Base-by-base conservation (phyloP, 92 coral and sea anemone genomes). In the Zoanthus solanderi region DNA sequence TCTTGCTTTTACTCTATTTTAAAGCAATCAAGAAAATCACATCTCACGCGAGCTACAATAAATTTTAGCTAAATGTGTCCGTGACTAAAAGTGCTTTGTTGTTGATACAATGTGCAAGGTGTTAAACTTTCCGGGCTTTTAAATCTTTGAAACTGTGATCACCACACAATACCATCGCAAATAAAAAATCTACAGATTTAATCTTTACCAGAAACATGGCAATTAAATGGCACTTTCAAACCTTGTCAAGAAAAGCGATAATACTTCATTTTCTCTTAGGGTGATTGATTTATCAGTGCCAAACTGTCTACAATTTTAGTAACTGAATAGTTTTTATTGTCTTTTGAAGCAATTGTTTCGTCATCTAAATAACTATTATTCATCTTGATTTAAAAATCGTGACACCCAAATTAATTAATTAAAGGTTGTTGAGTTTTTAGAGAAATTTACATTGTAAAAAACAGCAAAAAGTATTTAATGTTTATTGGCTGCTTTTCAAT, bases 81-180 rank as follows among this genome's bases (percentile, higher is more conserved):
- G 65, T 68, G n/a, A 42, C 42, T 28, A 65, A n/a, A 47, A 47
- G 56, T 7, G 45, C 28, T 81, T 81, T 81, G 66, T 73, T 81
- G 28, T 9, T 32, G 30, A 81, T 46, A 81, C 85, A 81, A 81
- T 66, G 14, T 66, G 13, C 85, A 81, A 81, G 85, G 85, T 81
- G 85, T 81, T 68, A 81, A 81, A 66, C 85, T 9, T 73, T 65
- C 28, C 34, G 54, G 3, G 29, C 47, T 81, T 67, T 44, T 34
- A 66, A 45, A 63, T 37, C 63, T 29, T n/a, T 13, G 61, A 45
- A 66, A 67, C 15, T 34, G 14, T 12, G 46, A 52, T 12, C 30
- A 81, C 29, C 12, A 7, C 37, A 80, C 85, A 63, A 81, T 46
- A 8, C 13, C 4, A 65, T 46, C 29, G 65, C 60, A 46, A 63